Evolutionary conservation across 2,888 invertebrate species (phyloP).

Genomic region (Tetheella fluctuosa): DNA sequence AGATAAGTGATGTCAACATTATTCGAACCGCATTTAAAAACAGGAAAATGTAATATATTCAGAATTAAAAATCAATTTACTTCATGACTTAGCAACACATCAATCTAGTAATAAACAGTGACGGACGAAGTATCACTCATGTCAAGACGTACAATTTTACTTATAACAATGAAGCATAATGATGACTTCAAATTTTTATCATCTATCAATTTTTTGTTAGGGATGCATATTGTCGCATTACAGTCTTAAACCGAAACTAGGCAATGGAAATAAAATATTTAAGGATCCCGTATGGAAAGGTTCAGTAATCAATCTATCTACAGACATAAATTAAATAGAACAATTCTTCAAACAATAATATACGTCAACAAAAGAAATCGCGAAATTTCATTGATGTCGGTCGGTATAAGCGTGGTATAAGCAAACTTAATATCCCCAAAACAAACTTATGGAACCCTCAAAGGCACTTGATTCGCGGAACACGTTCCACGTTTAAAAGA

Average conservation of each 20-base stretch:
- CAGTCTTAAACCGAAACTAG: too few relatives aligned
- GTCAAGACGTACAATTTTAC: too few relatives aligned
- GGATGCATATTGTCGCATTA: too few relatives aligned
- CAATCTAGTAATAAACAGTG: neutral
- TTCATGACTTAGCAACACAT: neutral
- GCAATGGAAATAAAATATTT: too few relatives aligned
- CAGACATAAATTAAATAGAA: too few relatives aligned
- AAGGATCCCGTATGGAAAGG: too few relatives aligned
- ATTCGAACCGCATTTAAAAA: neutral
- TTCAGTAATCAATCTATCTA: too few relatives aligned
- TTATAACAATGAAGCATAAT: too few relatives aligned
- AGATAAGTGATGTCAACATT: neutral
- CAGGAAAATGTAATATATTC: neutral
- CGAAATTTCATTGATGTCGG: constrained; percentile 2
- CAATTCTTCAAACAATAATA: neutral
- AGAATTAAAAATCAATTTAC: neutral
- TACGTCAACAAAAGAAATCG: too few relatives aligned
- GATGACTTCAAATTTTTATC: too few relatives aligned
- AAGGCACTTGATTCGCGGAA: constrained; percentile 48
- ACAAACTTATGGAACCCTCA: constrained; percentile 32
- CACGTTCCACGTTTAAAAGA: constrained; percentile 32
- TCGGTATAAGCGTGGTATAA: constrained; percentile 16
- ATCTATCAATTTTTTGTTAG: too few relatives aligned
- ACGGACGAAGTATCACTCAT: neutral
- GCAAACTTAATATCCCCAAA: constrained; percentile 30